phyloP scores from a whole-genome alignment of 2,113 vertebrate species.

The Zingel zingel region DNA sequence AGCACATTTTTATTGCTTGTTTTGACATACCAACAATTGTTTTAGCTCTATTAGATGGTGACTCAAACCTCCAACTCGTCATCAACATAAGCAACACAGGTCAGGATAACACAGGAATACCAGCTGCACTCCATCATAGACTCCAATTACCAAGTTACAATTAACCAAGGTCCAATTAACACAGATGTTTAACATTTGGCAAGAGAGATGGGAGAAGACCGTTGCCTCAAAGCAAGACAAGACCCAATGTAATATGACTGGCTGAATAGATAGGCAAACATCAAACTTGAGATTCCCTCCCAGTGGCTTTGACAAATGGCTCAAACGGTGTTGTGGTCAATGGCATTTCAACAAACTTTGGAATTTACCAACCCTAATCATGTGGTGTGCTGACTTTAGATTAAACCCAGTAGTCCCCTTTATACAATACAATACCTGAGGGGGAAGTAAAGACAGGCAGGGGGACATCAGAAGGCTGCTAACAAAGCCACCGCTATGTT shows the following conservation, averaged over 20 bases:
- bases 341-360: conserved; percentile 52
- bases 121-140: neutral
- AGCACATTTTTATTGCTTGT: neutral
- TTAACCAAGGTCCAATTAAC: no score
- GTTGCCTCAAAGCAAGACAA: neutral
- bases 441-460: conserved; percentile 28
- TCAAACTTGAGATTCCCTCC: conserved; percentile 6
- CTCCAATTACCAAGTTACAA: neutral
- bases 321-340: conserved; percentile 35
- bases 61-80: neutral
- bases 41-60: neutral
- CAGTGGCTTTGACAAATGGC: conserved; percentile 54
- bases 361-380: conserved; percentile 64
- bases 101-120: neutral
- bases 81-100: neutral
- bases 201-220: neutral
- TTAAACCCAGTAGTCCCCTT: conserved; percentile 66
- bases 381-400: conserved; percentile 63
- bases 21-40: neutral
- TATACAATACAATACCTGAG: conserved; percentile 55
- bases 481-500: conserved; percentile 35
- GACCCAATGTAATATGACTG: neutral
- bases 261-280: neutral
- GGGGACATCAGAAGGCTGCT: conserved; percentile 34
- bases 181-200: neutral